Base-by-base conservation (phyloP, 1,140 invertebrate genomes). In the Mizuhopecten yessoensis region DNA sequence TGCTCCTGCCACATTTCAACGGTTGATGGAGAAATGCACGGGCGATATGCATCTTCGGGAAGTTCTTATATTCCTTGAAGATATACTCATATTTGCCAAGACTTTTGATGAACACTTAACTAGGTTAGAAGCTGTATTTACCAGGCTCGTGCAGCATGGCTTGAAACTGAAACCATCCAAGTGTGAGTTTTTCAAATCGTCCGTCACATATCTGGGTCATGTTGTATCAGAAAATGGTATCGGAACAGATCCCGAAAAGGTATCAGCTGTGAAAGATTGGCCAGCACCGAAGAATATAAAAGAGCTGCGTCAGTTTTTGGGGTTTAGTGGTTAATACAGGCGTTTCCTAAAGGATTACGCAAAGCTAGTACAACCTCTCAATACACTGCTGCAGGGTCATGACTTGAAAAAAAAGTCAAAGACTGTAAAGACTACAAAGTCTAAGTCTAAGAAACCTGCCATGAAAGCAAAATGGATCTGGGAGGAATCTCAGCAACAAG, bases 61-160 rank as follows among this genome's bases (percentile, higher is more conserved):
- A 34, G 87, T 86, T 87, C 34, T 90, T 23, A 87, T 92, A 34
- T 95, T 94, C 92, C 75, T 96, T 17, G 94, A 96, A 91, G 95
- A 96, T 88, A 93, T 96, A 42, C 87, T 94, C 33, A 89, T 94
- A 9, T 94, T 93, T 75, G 90, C 91, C 39, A 90, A 86, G 87
- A 88, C 92, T n/a, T 92, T 94, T 89, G 91, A 93, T 39, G 92
- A 92, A 42, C 90, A 92, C 87, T 23, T 94, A 11, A 45, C 92
- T 39, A 39, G 89, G 34, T 87, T 96, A 23, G 91, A 94, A 45
- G 49, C 88, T 34, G 95, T 95, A 10, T 94, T 96, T 86, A 17
- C 86, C 34, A 88, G 92, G 45, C 57, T 96, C n/a, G 42, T 34
- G 34, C 45, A 88, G 87, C 94, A 89, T 89, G 42, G 90, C 34